A percentile compares a stretch with the other conserved stretches of the same genome.
phyloP scores from a whole-genome alignment of 2,888 invertebrate genomes.

The Listrodromus nycthemerus region DNA sequence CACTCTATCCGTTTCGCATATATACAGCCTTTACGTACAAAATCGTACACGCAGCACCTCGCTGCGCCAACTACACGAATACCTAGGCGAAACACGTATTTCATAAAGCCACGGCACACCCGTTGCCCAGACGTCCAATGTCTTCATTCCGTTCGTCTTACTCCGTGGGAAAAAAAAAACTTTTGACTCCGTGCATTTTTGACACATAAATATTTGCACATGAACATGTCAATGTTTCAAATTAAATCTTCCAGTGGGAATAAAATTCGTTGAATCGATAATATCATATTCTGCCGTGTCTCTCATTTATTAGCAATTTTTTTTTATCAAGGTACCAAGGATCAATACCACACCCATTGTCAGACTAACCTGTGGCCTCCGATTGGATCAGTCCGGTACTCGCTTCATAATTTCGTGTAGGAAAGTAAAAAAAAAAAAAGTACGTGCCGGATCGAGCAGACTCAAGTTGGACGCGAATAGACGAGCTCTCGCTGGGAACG shows the following conservation, averaged over 20 bases:
- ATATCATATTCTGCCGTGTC: neutral
- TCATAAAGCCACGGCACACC: conserved; percentile 77
- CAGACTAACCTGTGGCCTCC: neutral
- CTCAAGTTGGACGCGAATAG: neutral
- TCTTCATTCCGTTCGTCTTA: conserved; percentile 48
- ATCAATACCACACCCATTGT: neutral
- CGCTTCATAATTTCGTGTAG: neutral
- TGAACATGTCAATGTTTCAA: neutral
- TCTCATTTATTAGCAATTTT: neutral
- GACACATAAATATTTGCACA: conserved; percentile 7
- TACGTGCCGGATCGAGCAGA: neutral
- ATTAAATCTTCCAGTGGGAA: neutral
- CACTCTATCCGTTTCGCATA: conserved; percentile 81
- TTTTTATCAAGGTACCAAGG: neutral
- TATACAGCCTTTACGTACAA: conserved; percentile 57
- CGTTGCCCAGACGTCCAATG: conserved; percentile 55
- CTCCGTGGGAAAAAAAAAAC: conserved; percentile 50
- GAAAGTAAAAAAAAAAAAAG: too few relatives aligned
- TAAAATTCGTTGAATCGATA: neutral
- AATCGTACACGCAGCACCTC: conserved; percentile 37
- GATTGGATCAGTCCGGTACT: neutral
- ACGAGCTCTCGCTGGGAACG: conserved; percentile 41
- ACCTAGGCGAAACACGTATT: conserved; percentile 81
- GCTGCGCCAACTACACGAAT: conserved; percentile 72
- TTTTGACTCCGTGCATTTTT: neutral